Base-by-base conservation (phyloP, 2,113 vertebrate species). In the Misgurnus mizolepis region DNA sequence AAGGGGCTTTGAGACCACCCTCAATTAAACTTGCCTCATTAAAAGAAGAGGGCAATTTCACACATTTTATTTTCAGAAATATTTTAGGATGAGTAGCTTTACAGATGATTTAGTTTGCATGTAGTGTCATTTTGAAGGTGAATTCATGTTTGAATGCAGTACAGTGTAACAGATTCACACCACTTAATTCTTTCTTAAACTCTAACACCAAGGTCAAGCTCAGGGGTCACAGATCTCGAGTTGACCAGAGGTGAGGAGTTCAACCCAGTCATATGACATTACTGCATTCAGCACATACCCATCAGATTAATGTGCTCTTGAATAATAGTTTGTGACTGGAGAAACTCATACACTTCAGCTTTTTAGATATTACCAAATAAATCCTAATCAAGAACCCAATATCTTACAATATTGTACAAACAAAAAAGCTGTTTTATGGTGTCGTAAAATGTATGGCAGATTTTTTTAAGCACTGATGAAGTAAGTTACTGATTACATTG, bases 51-150 rank as follows among this genome's bases (percentile, higher is more conserved):
- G n/a, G 55, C 55, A 58, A 18, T 73, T 73, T 60, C 71, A 73
- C 71, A 60, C 71, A 45, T n/a, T 56, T 60, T 60, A 66, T 78
- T 73, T 41, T 61, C 47, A 5, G 69, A 58, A 73, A 66, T 67
- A 58, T 68, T 7, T 12, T 9, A 78, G 65, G 47, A 22, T 55
- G 53, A 71, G 68, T 41, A 67, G 61, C 50, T 67, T 74, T 40
- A 40, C 17, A 60, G 10, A 45, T 15, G 11, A 73, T 45, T 72
- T 61, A 58, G 45, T 34, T 56, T 47, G 65, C 5, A 10, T 43
- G 62, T 60, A 65, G 17, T 12, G 47, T 34, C 34, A n/a, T 41
- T 50, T 56, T 11, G 34, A 72, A 34, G 11, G 27, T 67, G 18
- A 78, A 68, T 64, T 69, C 27, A 56, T 47, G 14, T 50, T 47